Base-by-base conservation (phyloP, 1,140 invertebrate genomes). In the Tenebrio molitor region DNA sequence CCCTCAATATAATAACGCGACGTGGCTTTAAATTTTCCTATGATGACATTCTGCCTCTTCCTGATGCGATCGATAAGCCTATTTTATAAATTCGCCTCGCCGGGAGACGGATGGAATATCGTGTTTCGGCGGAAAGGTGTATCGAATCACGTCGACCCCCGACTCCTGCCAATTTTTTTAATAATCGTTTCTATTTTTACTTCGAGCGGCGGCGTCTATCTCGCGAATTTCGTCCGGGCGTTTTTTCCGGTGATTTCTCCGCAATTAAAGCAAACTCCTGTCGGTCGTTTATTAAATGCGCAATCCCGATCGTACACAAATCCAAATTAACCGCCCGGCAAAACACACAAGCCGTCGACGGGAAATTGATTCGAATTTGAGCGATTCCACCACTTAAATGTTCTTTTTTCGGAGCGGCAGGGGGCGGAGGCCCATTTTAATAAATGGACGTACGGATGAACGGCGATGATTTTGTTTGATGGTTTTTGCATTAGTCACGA, bases 11-110 rank as follows among this genome's bases (percentile, higher is more conserved):
- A 53, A 53, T 53, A 53, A 53, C 46, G 15, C 14, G 50, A 53
- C 46, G 50, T 25, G 50, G 23, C 50, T 58, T 58, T 58, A 58
- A 58, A 58, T 58, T 58, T 58, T 29, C 50, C 50, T 58, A 58
- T 58, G 50, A 58, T 29, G 50, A 58, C 50, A 58, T 58, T 58
- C 50, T 58, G 50, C 23, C 23, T 29, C 50, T 58, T 58, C 50
- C 50, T 58, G 50, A 58, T 58, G 23, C 50, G 50, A 58, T 58
- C 50, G 50, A 58, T 58, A 58, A 58, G 50, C 50, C 50, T 58
- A 58, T 58, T 58, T 58, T 58, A 58, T 58, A 58, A 58, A 58
- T 58, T 58, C 50, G 50, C 50, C 15, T 58, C 12, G 44, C 21
- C 6, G 23, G 21, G 23, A 58, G 50, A 58, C 29, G 23, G 50